These are phyloP conservation scores for Trichosurus vulpecula DNA, from an alignment of 2,797 vertebrate genomes.

Conservation along the genomic window DNA sequence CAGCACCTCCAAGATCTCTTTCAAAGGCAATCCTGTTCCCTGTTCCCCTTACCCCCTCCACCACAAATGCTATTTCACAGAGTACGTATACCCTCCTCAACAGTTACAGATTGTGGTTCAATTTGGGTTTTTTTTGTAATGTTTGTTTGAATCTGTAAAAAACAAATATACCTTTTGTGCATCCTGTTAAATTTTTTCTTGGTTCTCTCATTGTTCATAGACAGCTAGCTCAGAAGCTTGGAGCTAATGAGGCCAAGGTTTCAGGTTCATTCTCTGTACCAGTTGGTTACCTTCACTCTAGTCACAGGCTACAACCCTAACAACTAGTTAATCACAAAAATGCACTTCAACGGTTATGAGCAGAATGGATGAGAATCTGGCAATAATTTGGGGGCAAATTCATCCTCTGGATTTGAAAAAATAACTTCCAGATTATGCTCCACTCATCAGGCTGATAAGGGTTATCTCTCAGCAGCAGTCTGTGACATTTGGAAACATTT, in stretches of 20 bases:
- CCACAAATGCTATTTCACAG: conserved; percentile 1
- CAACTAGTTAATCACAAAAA: neutral
- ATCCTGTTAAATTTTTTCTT: neutral
- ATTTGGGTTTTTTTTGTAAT: neutral
- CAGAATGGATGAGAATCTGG: neutral
- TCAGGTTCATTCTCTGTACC: neutral
- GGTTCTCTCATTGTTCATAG: neutral
- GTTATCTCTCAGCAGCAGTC: neutral
- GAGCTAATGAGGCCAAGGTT: neutral
- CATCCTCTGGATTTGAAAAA: neutral
- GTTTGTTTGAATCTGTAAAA: neutral
- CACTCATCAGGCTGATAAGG: neutral
- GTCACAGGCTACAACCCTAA: conserved; percentile 25
- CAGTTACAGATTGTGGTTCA: neutral
- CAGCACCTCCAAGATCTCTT: conserved; percentile 5
- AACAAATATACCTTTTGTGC: neutral
- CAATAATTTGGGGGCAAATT: neutral
- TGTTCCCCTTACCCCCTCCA: neutral
- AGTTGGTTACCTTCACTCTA: neutral
- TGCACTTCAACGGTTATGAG: neutral
- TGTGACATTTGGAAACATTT: neutral
- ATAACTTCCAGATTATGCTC: neutral
- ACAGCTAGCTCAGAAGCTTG: neutral
- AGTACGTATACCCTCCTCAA: neutral
- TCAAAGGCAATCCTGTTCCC: neutral